Percentiles rank a stretch among this genome's conserved stretches.
Evolutionary conservation across 1,140 invertebrate genomes (phyloP).

Genomic region (Hylaeus anthracinus): DNA sequence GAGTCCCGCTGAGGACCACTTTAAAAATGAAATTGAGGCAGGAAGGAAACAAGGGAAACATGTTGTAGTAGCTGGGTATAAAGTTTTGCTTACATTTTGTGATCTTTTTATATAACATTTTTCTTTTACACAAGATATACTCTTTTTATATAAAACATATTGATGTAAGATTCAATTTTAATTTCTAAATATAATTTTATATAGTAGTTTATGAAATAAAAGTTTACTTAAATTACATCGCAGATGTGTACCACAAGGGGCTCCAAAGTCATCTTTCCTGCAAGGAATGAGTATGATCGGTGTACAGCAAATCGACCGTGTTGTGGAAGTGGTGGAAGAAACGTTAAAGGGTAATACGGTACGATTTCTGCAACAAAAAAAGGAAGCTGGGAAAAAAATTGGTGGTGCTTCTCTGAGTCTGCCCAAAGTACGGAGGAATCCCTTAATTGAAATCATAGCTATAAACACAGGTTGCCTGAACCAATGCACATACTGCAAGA

Average conservation of each 20-base stretch:
- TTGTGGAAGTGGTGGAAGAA: slow-evolving; percentile 99
- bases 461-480: slow-evolving; percentile 99
- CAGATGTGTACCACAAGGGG: slow-evolving; percentile 93
- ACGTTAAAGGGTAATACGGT: slow-evolving; percentile 96
- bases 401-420: slow-evolving; percentile 93
- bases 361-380: slow-evolving; percentile 89
- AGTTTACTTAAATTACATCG: slow-evolving; percentile 7
- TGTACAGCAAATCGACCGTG: slow-evolving; percentile 98
- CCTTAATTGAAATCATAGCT: slow-evolving; percentile 98
- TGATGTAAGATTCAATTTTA: too few relatives aligned
- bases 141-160: too few relatives aligned
- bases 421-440: slow-evolving; percentile 97
- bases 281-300: slow-evolving; percentile 95
- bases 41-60: slow-evolving; percentile 90
- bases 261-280: slow-evolving; percentile 87
- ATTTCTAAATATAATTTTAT: too few relatives aligned
- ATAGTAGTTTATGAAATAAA: too few relatives aligned
- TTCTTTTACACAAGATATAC: not conserved
- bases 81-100: slow-evolving; percentile 6
- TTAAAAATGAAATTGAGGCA: slow-evolving; percentile 94
- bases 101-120: too few relatives aligned
- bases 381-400: slow-evolving; percentile 87
- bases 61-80: slow-evolving; percentile 94
- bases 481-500: slow-evolving; percentile 99
- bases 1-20: slow-evolving; percentile 97